These are phyloP conservation scores for Malurus elegans DNA, from an alignment of 2,113 vertebrate species.

Conservation along the genomic window DNA sequence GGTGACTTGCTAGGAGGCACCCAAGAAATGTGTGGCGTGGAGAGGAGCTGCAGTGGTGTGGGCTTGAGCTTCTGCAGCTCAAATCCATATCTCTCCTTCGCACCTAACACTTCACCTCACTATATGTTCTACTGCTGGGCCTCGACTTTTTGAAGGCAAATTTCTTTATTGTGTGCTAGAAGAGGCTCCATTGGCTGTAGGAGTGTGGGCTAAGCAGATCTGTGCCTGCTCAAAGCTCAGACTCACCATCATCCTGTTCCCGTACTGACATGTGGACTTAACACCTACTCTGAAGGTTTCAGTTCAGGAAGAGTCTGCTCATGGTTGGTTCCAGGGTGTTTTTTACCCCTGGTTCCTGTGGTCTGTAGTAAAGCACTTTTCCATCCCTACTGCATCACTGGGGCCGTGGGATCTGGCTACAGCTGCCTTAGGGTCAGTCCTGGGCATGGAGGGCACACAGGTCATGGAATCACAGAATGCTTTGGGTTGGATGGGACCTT, in stretches of 20 bases:
- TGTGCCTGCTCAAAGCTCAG: background rate
- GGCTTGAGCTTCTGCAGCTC: background rate
- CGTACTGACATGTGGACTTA: background rate
- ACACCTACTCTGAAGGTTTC: background rate
- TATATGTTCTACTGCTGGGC: background rate
- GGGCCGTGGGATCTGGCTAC: background rate
- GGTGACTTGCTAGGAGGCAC: background rate
- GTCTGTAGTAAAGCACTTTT: background rate
- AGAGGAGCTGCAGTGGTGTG: background rate
- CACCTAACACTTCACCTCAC: background rate
- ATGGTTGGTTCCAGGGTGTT: rapidly evolving
- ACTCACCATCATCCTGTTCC: background rate
- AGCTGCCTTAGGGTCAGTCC: background rate
- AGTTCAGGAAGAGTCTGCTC: background rate
- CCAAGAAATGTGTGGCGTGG: background rate
- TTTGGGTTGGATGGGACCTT: background rate
- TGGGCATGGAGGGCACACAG: background rate
- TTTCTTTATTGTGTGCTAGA: background rate
- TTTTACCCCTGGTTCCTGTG: background rate
- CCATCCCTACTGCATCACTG: background rate
- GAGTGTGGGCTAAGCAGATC: background rate
- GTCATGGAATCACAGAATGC: background rate
- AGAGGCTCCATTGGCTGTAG: rapidly evolving
- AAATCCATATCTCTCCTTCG: background rate
- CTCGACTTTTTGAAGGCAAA: background rate